Evolutionary conservation across 2,113 vertebrate genomes (phyloP).

Genomic region (Hystrix brachyura): DNA sequence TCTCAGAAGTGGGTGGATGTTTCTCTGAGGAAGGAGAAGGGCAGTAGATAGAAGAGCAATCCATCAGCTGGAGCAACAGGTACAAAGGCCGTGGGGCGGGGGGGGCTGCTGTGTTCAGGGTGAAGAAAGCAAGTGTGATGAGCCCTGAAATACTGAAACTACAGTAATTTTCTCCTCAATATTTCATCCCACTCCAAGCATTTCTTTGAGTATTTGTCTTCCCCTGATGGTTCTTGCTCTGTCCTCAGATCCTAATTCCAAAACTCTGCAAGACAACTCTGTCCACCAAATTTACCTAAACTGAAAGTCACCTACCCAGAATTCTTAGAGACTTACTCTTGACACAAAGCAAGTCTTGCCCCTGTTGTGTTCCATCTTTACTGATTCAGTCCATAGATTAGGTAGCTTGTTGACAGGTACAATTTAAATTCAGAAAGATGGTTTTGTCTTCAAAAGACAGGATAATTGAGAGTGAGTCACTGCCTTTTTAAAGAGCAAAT

Average conservation of each 20-base stretch:
- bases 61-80: not conserved
- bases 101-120: not conserved
- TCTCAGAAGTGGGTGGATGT: not conserved
- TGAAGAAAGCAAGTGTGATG: not conserved
- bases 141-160: not conserved
- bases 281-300: not conserved
- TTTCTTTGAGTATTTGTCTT: not conserved
- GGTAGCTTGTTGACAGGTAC: not conserved
- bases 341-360: not conserved
- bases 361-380: not conserved
- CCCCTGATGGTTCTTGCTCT: accelerated
- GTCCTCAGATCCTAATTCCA: not conserved
- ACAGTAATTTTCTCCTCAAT: not conserved
- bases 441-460: conserved; percentile 44
- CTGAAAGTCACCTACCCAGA: not conserved
- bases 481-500: conserved; percentile 48
- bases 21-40: not conserved
- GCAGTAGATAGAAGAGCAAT: not conserved
- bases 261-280: not conserved
- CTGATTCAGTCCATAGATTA: not conserved
- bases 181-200: not conserved
- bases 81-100: not conserved
- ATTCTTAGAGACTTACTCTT: not conserved
- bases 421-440: conserved; percentile 49
- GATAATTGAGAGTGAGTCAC: conserved; percentile 51